A percentile compares a stretch with the other conserved stretches of the same genome.
Conservation (phyloP, 1,140 invertebrate genomes). For the Brachionus angularis region DNA sequence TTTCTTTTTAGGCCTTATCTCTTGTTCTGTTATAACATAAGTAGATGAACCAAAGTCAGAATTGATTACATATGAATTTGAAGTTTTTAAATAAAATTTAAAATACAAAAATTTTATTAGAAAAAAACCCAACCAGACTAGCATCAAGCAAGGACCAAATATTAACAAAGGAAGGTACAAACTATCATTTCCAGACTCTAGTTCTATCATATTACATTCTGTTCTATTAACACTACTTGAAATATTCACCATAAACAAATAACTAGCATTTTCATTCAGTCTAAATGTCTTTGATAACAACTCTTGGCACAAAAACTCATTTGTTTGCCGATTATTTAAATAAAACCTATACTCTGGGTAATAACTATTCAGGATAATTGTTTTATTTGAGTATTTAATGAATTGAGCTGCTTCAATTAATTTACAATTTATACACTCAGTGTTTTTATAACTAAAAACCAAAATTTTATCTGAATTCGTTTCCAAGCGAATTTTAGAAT, state of each 20-base stretch:
- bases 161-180: too few species aligned
- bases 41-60: too few species aligned
- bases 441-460: not conserved
- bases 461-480: constrained; percentile 4
- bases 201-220: too few species aligned
- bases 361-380: not conserved
- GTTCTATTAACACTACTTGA: too few species aligned
- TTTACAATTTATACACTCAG: constrained; percentile 11
- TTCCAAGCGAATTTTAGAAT: constrained; percentile 1
- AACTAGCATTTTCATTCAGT: constrained; percentile 27
- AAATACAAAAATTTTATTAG: too few species aligned
- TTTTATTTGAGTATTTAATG: not conserved
- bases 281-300: not conserved
- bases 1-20: not conserved
- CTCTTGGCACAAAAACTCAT: not conserved
- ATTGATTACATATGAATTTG: too few species aligned
- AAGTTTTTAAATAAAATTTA: too few species aligned
- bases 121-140: too few species aligned
- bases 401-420: not conserved
- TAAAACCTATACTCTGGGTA: constrained; percentile 5
- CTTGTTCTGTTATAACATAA: too few species aligned
- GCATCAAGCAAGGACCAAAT: too few species aligned
- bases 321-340: not conserved
- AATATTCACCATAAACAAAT: too few species aligned
- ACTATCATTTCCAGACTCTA: too few species aligned